Evolutionary conservation across 2,888 invertebrate species (phyloP), one percentile per base, ranked within the genome.

Genomic region (Melanotus villosus): DNA sequence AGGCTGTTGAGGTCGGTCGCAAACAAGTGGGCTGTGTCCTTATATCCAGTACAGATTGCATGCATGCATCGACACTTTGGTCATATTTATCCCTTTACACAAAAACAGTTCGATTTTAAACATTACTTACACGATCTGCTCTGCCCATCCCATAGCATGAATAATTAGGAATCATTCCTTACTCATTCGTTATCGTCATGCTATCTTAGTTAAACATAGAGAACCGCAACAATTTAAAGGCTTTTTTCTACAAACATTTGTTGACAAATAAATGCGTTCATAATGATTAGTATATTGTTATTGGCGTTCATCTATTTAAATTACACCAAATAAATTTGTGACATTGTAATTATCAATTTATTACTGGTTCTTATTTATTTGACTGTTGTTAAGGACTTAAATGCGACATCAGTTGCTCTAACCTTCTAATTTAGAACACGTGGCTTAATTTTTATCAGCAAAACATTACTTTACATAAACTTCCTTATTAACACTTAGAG

Each of bases 1-100:
- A 52, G 52, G 52, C 52, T 52, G 14, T n/a, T 52, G 26, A 71
- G 54, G 65, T 58, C 63, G 56, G 34, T 50, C 45, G 38, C 63
- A 54, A 68, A 41, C 62, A 70, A 72, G 73, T 73, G 73, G 73
- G 73, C 60, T 45, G 62, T 52, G 62, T 62, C 62, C 62, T 62
- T 52, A 52, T 52, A 52, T 52, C 32, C 16, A 52, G 52, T 32
- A 32, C 52, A 52, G 34, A 47, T 16, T 52, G 34, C 32, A 52
- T 32, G 16, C 32, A 52, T 32, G n/a, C 21, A 47, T 52, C 52
- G 18, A 32, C 52, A 52, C n/a, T 12, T 30, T 5, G n/a, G 12
- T 26, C 18, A 32, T 32, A 18, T 52, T 52, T 47, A 47, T 23
- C 47, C 47, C 47, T 47, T 47, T 47, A 21, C n/a, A 7, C 2